These are phyloP conservation scores for Sebastes umbrosus DNA, from an alignment of 2,797 vertebrate genomes.

Conservation along the genomic window DNA sequence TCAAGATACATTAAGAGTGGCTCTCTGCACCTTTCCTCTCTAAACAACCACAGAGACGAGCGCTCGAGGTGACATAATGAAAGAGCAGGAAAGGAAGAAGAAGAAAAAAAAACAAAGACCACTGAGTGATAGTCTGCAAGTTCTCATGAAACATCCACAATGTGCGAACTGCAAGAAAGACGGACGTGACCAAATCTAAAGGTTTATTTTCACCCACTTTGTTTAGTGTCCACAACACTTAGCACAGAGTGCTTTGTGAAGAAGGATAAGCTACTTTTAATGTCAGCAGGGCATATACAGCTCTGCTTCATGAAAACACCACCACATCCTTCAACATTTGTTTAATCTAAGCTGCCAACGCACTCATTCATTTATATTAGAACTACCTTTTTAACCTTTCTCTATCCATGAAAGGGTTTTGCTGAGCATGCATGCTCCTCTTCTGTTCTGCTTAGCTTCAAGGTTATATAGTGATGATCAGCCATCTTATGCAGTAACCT, in stretches of 20 bases:
- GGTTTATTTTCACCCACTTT: conserved; percentile 59
- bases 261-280: conserved; percentile 49
- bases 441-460: background rate
- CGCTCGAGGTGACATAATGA: conserved; percentile 24
- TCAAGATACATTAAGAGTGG: conserved; percentile 21
- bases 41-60: conserved; percentile 44
- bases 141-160: conserved; percentile 38
- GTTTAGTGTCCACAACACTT: conserved; percentile 67
- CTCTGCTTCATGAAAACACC: conserved; percentile 29
- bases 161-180: background rate
- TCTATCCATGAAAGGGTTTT: conserved; percentile 4
- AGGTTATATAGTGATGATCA: background rate
- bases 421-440: background rate
- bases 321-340: conserved; percentile 38
- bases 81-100: conserved; percentile 10
- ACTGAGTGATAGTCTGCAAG: conserved; percentile 32
- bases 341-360: conserved; percentile 21
- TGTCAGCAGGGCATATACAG: conserved; percentile 38
- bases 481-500: background rate
- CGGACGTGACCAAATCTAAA: background rate
- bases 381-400: conserved; percentile 19
- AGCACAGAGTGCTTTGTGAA: conserved; percentile 34
- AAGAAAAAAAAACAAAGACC: background rate
- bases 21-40: conserved; percentile 47
- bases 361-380: conserved; percentile 22